Conservation (phyloP, 92 coral and sea anemone genomes). For the Palythoa caribaeorum region DNA sequence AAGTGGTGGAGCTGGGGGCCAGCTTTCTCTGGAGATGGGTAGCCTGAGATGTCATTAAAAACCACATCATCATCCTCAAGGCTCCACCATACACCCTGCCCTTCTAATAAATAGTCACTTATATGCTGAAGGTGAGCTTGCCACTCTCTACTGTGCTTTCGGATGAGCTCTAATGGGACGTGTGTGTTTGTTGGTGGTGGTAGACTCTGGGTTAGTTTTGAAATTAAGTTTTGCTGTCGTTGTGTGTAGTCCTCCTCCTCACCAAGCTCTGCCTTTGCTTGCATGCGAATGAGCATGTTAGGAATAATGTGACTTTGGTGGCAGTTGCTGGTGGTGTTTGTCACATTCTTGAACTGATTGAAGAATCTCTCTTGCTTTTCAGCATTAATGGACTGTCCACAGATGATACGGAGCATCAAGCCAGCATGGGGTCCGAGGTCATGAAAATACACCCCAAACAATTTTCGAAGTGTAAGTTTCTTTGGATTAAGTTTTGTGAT, state of each 20-base stretch:
- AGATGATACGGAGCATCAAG: too few relatives aligned
- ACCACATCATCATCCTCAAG: constrained; percentile 22
- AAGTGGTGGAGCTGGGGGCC: constrained; percentile 45
- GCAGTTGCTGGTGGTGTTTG: constrained; percentile 60
- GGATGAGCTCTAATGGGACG: constrained; percentile 15
- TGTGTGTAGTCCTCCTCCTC: constrained; percentile 46
- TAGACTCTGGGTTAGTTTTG: constrained; percentile 23
- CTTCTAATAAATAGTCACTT: constrained; percentile 47
- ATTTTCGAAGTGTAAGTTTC: too few relatives aligned
- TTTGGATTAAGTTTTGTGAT: too few relatives aligned
- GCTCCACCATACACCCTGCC: constrained; percentile 51
- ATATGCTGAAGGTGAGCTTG: constrained; percentile 50
- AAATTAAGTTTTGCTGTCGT: constrained; percentile 54
- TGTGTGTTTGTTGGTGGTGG: constrained; percentile 39
- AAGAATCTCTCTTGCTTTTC: too few relatives aligned
- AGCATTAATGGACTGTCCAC: too few relatives aligned
- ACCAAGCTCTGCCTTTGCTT: constrained; percentile 60
- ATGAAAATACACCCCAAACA: too few relatives aligned
- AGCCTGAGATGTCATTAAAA: constrained; percentile 34
- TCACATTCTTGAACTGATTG: too few relatives aligned
- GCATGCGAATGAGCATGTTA: constrained; percentile 52
- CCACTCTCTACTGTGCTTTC: constrained; percentile 49
- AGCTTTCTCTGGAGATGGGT: background rate
- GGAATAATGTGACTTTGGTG: constrained; percentile 54
- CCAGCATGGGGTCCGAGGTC: too few relatives aligned